phyloP scores from a whole-genome alignment of 1,140 invertebrate genomes.

The Achroia grisella region DNA sequence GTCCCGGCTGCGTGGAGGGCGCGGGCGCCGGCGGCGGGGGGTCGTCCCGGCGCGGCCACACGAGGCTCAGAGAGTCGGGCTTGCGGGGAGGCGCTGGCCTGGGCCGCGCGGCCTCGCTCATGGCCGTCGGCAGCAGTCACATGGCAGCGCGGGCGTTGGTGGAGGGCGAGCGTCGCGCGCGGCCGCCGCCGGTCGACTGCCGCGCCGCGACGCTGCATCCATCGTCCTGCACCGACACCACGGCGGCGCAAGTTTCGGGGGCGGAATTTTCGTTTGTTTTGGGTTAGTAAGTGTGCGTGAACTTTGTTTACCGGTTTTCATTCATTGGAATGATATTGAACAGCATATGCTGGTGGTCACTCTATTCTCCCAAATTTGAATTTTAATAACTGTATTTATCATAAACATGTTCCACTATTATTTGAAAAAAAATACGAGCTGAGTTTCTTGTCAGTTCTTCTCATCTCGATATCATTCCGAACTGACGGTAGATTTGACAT shows the following conservation, averaged over 20 bases:
- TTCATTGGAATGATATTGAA: neutral
- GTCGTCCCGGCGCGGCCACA: constrained; percentile 56
- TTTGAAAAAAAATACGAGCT: too few relatives aligned
- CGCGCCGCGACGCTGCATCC: constrained; percentile 29
- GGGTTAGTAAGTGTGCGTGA: constrained; percentile 13
- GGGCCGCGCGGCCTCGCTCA: constrained; percentile 62
- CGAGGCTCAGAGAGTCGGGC: constrained; percentile 53
- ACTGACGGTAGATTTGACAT: too few relatives aligned
- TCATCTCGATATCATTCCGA: too few relatives aligned
- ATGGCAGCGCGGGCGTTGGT: constrained; percentile 6
- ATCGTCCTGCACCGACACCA: constrained; percentile 20
- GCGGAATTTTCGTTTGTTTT: constrained; percentile 24
- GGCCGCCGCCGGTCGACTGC: constrained; percentile 54
- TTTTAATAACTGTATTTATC: too few relatives aligned
- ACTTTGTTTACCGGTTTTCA: constrained; percentile 3
- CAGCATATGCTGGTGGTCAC: too few relatives aligned
- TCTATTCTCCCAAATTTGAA: too few relatives aligned
- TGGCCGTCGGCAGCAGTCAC: constrained; percentile 28
- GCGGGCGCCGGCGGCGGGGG: constrained; percentile 63
- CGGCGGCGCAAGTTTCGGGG: constrained; percentile 3
- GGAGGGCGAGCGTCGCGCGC: constrained; percentile 47
- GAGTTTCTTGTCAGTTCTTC: too few relatives aligned
- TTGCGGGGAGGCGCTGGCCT: constrained; percentile 66
- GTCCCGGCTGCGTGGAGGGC: constrained; percentile 31
- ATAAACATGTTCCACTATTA: too few relatives aligned